Conservation (phyloP, 2,888 invertebrate genomes). For the Chesias legatella region DNA sequence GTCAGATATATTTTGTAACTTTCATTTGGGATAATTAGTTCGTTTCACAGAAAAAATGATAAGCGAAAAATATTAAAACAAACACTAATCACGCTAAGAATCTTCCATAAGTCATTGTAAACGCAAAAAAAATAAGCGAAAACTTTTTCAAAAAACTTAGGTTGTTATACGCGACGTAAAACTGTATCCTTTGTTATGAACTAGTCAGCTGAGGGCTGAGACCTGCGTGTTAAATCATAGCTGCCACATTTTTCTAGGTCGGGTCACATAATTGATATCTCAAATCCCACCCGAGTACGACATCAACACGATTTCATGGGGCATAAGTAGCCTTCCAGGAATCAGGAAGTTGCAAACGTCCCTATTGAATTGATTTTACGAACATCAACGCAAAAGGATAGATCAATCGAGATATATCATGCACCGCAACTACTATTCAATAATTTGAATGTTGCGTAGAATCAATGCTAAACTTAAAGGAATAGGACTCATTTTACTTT, state of each 20-base stretch:
- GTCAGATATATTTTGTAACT: too few species aligned
- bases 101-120: too few species aligned
- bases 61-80: too few species aligned
- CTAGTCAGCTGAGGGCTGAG: too few species aligned
- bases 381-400: constrained; percentile 47
- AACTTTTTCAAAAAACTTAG: too few species aligned
- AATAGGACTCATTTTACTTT: constrained; percentile 8
- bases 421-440: constrained; percentile 48
- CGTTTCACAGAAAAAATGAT: too few species aligned
- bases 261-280: constrained; percentile 52
- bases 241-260: background rate
- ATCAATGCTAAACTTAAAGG: constrained; percentile 1
- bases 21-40: too few species aligned
- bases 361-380: constrained; percentile 52
- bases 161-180: too few species aligned
- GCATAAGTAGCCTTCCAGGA: constrained; percentile 53
- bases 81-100: too few species aligned
- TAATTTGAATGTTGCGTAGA: background rate
- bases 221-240: background rate
- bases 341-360: constrained; percentile 58
- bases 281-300: constrained; percentile 56
- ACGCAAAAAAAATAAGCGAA: too few species aligned
- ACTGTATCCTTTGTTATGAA: too few species aligned
- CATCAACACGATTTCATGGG: constrained; percentile 60
- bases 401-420: constrained; percentile 60